phyloP scores from a whole-genome alignment of 2,113 vertebrate species.

The Coryphaenoides rupestris region DNA sequence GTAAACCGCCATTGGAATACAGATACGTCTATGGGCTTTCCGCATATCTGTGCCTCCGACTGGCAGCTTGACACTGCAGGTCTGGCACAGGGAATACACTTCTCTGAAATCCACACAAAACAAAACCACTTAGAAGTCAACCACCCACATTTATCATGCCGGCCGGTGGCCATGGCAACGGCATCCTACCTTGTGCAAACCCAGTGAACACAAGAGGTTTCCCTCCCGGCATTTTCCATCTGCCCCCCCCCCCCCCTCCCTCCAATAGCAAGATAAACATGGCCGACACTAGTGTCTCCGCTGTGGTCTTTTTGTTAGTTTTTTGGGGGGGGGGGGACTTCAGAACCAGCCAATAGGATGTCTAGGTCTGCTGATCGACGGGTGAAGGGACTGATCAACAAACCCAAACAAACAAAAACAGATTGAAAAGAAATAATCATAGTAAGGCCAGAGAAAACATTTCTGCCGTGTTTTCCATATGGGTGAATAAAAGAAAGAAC shows the following conservation, averaged over 20 bases:
- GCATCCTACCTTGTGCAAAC: constrained; percentile 5
- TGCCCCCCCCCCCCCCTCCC: constrained; percentile 17
- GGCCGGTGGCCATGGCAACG: constrained; percentile 15
- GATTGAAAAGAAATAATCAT: constrained; percentile 19
- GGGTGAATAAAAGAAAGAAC: constrained; percentile 35
- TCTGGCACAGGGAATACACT: constrained; percentile 28
- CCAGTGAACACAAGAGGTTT: constrained; percentile 9
- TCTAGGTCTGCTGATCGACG: constrained; percentile 59
- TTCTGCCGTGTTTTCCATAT: constrained; percentile 56
- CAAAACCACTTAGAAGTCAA: constrained; percentile 55
- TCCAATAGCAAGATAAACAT: constrained; percentile 47
- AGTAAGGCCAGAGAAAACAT: constrained; percentile 56
- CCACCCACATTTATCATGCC: constrained; percentile 35
- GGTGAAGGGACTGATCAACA: constrained; percentile 52
- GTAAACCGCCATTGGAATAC: constrained; percentile 18
- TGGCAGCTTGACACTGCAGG: constrained; percentile 27
- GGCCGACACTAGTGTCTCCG: constrained; percentile 24
- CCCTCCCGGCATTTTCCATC: too few species aligned
- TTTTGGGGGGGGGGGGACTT: too few species aligned
- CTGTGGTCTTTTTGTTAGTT: constrained; percentile 50
- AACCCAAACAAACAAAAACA: constrained; percentile 61
- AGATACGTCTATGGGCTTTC: constrained; percentile 37
- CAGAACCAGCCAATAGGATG: constrained; percentile 40
- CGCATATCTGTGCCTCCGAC: constrained; percentile 44
- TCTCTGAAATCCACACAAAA: constrained; percentile 47